These are phyloP conservation scores for Gobio gobio DNA, from an alignment of 2,113 vertebrate species.

Conservation along the genomic window DNA sequence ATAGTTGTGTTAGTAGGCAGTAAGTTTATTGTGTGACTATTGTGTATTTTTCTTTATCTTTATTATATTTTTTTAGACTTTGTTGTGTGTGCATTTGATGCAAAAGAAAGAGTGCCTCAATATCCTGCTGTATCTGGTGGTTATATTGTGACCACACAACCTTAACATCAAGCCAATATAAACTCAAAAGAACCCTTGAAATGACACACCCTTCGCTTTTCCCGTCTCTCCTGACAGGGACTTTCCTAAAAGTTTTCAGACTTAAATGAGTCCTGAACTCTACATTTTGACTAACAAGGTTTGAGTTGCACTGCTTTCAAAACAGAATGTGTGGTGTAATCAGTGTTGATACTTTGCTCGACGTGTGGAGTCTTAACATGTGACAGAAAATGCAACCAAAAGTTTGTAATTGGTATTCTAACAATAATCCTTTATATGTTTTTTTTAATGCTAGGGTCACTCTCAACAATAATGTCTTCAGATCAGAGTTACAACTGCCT, in stretches of 20 bases:
- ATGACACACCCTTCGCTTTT: constrained; percentile 36
- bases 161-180: constrained; percentile 16
- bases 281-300: not conserved
- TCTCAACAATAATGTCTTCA: constrained; percentile 22
- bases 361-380: not conserved
- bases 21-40: not conserved
- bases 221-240: constrained; percentile 31
- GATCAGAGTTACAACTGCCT: constrained; percentile 17
- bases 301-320: constrained; percentile 20
- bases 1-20: not conserved
- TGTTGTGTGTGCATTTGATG: constrained; percentile 23
- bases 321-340: not conserved
- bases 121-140: constrained; percentile 16
- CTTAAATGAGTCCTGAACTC: not conserved
- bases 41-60: not conserved
- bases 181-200: constrained; percentile 18
- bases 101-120: not conserved
- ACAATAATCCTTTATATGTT: not conserved
- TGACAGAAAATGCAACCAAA: not conserved
- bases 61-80: not conserved
- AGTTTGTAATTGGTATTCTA: not conserved
- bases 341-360: not conserved
- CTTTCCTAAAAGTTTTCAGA: constrained; percentile 40
- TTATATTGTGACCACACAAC: not conserved
- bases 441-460: not conserved